Base-by-base conservation (phyloP, 2,888 invertebrate genomes). In the Lasioglossum malachurum region DNA sequence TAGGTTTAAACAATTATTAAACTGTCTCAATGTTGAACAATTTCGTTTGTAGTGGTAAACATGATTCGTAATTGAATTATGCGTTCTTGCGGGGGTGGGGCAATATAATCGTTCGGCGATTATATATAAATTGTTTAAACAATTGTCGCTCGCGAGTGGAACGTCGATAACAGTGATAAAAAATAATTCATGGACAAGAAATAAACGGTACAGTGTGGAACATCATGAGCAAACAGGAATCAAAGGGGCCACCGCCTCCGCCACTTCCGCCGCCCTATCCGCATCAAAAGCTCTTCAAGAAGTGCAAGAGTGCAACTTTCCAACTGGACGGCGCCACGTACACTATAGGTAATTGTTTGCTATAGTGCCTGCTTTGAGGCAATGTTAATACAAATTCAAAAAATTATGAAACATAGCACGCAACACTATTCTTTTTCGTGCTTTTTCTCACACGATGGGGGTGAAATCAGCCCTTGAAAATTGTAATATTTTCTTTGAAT, bases 301-400 rank as follows among this genome's bases (percentile, higher is more conserved):
- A 98, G 95, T 98, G 98, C 96, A 98, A 98, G 96, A 98, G 98
- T 95, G 98, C 98, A 78, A 98, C 98, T 87, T 98, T 98, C 95
- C 98, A 98, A 93, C 97, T 98, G 95, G 98, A 98, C 96, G 98
- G 98, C 94, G 98, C 97, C 90, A 97, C 97, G 89, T 98, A 98
- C 94, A 98, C 98, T 89, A 98, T 98, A 96, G 98, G 98, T 98
- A 96, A 96, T 96, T 96, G 72, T 87, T 64, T 5, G 23, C 19
- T 0, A 16, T 2, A 38, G 46, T 27, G 16, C 19, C 16, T 64
- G 31, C 19, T 35, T 35, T 64, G 7, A 19, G 64, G 35, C 16
- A 31, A 46, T 16, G 5, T 16, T 46, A 16, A 46, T 16, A 1
- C 16, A 46, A 5, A 16, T 16, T 19, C 46, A 46, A 46, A 16